phyloP scores from a whole-genome alignment of 2,113 vertebrate species.

The Chinchilla lanigera region DNA sequence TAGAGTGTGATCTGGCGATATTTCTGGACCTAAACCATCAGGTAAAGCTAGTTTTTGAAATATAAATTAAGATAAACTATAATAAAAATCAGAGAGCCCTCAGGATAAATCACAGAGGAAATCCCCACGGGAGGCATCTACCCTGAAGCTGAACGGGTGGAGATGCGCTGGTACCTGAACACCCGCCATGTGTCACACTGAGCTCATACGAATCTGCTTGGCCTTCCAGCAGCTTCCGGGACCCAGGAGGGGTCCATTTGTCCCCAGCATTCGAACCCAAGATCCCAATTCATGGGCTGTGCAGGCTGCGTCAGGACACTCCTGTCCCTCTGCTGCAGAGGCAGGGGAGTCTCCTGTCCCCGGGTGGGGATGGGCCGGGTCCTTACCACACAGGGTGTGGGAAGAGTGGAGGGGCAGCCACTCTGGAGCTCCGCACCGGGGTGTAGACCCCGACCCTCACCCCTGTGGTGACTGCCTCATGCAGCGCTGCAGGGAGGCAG shows the following conservation, averaged over 20 bases:
- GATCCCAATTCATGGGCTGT: not conserved
- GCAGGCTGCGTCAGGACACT: not conserved
- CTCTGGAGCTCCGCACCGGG: not conserved
- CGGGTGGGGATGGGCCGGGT: not conserved
- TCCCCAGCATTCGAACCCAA: not conserved
- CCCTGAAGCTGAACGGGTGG: not conserved
- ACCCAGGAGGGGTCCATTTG: not conserved
- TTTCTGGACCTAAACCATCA: not conserved
- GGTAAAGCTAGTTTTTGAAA: not conserved
- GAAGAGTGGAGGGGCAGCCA: not conserved
- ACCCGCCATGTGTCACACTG: not conserved
- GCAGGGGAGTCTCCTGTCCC: not conserved
- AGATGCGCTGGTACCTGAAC: not conserved
- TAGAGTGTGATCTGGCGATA: not conserved
- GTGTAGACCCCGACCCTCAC: not conserved
- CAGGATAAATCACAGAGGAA: not conserved
- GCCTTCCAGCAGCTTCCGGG: too few species aligned
- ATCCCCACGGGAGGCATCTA: not conserved
- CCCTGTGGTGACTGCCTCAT: not conserved
- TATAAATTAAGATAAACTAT: slow-evolving; percentile 5
- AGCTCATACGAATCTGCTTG: not conserved
- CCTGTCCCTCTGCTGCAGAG: not conserved
- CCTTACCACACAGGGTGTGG: not conserved
- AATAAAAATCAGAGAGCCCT: not conserved
- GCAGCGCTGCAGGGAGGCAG: not conserved